Percentiles rank a stretch among this genome's conserved stretches.
Conservation (phyloP, 2,888 invertebrate genomes). For the Lepidocyrtoides sp. region DNA sequence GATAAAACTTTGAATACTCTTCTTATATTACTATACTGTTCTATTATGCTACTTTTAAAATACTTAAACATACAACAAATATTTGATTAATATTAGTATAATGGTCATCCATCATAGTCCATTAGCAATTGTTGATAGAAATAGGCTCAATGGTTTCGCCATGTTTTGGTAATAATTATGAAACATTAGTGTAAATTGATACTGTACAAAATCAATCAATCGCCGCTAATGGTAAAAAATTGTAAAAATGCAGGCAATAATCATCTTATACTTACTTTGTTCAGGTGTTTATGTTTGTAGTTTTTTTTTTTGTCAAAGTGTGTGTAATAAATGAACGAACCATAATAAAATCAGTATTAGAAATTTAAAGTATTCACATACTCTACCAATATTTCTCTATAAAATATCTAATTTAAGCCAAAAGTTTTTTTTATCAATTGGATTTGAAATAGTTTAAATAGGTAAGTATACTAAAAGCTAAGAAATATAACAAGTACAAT, state of each 20-base stretch:
- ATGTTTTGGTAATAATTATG: no score
- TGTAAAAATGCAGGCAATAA: constrained; percentile 22
- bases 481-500: background rate
- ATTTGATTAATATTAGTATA: no score
- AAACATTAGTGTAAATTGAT: no score
- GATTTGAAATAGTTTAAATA: background rate
- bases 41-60: background rate
- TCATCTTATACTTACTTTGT: no score
- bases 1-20: constrained; percentile 24
- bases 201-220: background rate
- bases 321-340: background rate
- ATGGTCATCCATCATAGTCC: no score
- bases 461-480: background rate
- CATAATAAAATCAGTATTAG: constrained; percentile 9
- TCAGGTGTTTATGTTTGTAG: no score
- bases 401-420: background rate
- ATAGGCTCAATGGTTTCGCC: no score
- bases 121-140: no score
- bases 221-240: background rate
- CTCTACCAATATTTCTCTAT: background rate
- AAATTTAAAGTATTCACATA: background rate
- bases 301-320: background rate
- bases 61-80: no score
- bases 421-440: background rate
- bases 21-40: no score